phyloP scores from a whole-genome alignment of 2,888 invertebrate genomes.

The Podotricha telesiphe region DNA sequence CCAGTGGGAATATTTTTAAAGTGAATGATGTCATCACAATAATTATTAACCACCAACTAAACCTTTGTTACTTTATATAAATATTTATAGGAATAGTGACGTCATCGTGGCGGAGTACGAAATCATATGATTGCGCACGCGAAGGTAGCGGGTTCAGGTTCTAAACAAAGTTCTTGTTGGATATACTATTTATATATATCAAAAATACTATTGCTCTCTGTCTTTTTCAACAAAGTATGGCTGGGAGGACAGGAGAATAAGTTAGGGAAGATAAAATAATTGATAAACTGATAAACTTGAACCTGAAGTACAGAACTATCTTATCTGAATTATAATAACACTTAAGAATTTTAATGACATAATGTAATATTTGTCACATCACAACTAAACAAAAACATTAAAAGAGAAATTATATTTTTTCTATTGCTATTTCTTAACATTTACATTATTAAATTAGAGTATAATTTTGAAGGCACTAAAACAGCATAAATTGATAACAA shows the following conservation, averaged over 20 bases:
- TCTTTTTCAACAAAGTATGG: too few relatives aligned
- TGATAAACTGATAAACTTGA: background rate
- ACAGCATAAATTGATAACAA: constrained; percentile 39
- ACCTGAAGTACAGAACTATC: background rate
- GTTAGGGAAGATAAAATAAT: background rate
- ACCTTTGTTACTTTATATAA: background rate
- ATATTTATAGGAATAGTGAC: background rate
- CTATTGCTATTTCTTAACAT: background rate
- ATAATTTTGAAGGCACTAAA: constrained; percentile 11
- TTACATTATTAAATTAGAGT: background rate
- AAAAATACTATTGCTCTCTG: background rate
- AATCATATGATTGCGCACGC: background rate
- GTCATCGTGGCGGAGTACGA: background rate
- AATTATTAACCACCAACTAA: constrained; percentile 17
- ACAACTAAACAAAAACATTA: background rate
- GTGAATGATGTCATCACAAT: constrained; percentile 56
- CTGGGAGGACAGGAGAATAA: background rate
- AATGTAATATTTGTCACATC: background rate
- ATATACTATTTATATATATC: too few relatives aligned
- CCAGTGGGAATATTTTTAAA: constrained; percentile 52
- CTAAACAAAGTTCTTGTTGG: too few relatives aligned
- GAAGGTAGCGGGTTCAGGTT: background rate
- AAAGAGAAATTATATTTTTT: background rate
- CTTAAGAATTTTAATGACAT: too few relatives aligned
- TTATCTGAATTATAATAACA: too few relatives aligned